These are phyloP conservation scores for Drosophila melanica DNA, from an alignment of 1,140 invertebrate genomes.

Conservation along the genomic window DNA sequence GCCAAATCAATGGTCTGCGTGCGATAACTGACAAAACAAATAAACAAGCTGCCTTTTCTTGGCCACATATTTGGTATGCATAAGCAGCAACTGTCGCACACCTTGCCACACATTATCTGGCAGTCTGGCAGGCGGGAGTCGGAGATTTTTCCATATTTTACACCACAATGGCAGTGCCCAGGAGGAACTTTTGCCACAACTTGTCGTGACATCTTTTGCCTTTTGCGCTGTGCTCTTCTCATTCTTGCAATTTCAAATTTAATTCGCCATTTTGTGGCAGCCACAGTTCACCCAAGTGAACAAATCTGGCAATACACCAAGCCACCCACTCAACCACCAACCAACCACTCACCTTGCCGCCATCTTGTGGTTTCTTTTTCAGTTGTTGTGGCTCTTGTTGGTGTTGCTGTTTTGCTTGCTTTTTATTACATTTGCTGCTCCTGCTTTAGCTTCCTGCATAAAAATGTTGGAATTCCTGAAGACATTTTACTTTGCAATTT, in stretches of 20 bases:
- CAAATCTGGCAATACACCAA: constrained; percentile 35
- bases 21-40: constrained; percentile 66
- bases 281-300: constrained; percentile 40
- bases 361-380: constrained; percentile 70
- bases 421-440: constrained; percentile 75
- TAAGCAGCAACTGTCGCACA: constrained; percentile 66
- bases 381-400: constrained; percentile 30
- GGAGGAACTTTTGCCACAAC: constrained; percentile 75
- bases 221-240: constrained; percentile 1
- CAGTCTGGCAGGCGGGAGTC: constrained; percentile 15
- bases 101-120: constrained; percentile 60
- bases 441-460: constrained; percentile 55
- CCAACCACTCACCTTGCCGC: constrained; percentile 44
- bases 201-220: constrained; percentile 64
- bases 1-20: constrained; percentile 24
- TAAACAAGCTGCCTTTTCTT: constrained; percentile 51
- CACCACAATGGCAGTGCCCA: constrained; percentile 58
- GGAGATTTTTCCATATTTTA: constrained; percentile 80
- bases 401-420: constrained; percentile 56
- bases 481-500: constrained; percentile 83
- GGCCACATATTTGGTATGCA: constrained; percentile 75
- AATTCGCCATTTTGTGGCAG: constrained; percentile 78
- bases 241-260: constrained; percentile 76
- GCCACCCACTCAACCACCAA: constrained; percentile 3
- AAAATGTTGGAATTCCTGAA: constrained; percentile 81